Base-by-base conservation (phyloP, 2,797 vertebrate species). In the Ceryle rudis region DNA sequence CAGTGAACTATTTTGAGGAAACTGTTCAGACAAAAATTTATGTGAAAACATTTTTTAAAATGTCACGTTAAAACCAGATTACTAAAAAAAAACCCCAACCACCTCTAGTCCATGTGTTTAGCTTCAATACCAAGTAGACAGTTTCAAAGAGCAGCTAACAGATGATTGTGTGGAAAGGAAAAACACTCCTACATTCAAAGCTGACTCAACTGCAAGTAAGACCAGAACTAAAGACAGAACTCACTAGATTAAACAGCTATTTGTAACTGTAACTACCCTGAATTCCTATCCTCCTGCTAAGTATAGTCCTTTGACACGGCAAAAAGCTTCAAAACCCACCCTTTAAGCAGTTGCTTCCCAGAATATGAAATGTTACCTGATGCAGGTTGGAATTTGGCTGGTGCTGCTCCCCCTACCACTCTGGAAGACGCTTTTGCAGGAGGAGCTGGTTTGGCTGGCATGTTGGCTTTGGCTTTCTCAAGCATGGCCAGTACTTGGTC, bases 401-500 rank as follows among this genome's bases (percentile, higher is more conserved):
- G 81, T 92, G 97, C 98, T 55, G 98, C 80, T 65, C 98, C 98
- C 60, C 97, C 95, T 71, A 80, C 37, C 15, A 82, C 90, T 98
- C 99, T 99, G 75, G 98, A 98, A 81, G 98, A 96, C 31, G 97
- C 94, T 61, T 98, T 97, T 90, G 98, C 95, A 83, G 98, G 98
- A 64, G 98, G 98, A 65, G 98, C 98, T 55, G 98, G 99, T 97
- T 99, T 99, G 86, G 98, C 98, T 33, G 99, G 99, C 99, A 99
- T 99, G 84, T 98, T 98, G 6, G 98, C 97, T 97, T 99, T 98
- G 88, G 99, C 99, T 94, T 99, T 99, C 85, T 99, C 99, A 96
- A 99, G 97, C 99, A 99, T 98, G 95, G 97, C 97, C 52, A 99
- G 67, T 75, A 99, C 99, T 92, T 99, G 99, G 97, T 99, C 99